phyloP scores from a whole-genome alignment of 2,113 vertebrate genomes.

The Cyanocitta stelleri region DNA sequence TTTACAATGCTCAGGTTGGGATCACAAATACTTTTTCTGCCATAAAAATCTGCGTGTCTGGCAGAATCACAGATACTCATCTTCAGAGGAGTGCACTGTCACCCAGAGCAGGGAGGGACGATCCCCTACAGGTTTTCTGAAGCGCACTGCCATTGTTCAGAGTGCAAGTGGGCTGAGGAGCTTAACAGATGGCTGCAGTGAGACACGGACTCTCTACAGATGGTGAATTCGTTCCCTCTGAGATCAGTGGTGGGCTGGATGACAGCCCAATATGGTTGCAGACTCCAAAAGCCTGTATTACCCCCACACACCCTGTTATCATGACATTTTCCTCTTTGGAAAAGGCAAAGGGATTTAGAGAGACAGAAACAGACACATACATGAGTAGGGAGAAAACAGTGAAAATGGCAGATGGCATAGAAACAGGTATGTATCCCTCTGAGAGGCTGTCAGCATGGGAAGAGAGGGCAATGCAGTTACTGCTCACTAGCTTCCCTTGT shows the following conservation, averaged over 20 bases:
- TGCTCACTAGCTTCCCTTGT: neutral
- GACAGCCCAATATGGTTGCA: conserved; percentile 53
- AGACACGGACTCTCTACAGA: conserved; percentile 69
- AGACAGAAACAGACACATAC: conserved; percentile 3
- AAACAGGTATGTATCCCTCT: neutral
- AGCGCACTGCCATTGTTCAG: conserved; percentile 60
- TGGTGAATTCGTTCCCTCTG: conserved; percentile 61
- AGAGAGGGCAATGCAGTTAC: neutral
- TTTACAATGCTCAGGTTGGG: neutral
- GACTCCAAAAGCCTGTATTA: conserved; percentile 54
- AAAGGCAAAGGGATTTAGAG: conserved; percentile 31
- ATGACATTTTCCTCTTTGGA: conserved; percentile 60
- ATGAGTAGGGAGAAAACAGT: neutral
- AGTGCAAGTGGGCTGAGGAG: conserved; percentile 67
- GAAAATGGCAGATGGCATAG: conserved; percentile 3
- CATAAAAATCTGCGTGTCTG: neutral
- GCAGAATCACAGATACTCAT: neutral
- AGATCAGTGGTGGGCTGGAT: conserved; percentile 50
- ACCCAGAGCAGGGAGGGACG: neutral
- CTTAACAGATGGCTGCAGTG: conserved; percentile 70
- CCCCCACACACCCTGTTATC: conserved; percentile 34
- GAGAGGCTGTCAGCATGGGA: neutral
- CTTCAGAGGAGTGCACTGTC: neutral
- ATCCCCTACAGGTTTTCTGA: conserved; percentile 54
- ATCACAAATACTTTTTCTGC: neutral